Base-by-base conservation (phyloP, 2,113 vertebrate species). In the Malurus elegans region DNA sequence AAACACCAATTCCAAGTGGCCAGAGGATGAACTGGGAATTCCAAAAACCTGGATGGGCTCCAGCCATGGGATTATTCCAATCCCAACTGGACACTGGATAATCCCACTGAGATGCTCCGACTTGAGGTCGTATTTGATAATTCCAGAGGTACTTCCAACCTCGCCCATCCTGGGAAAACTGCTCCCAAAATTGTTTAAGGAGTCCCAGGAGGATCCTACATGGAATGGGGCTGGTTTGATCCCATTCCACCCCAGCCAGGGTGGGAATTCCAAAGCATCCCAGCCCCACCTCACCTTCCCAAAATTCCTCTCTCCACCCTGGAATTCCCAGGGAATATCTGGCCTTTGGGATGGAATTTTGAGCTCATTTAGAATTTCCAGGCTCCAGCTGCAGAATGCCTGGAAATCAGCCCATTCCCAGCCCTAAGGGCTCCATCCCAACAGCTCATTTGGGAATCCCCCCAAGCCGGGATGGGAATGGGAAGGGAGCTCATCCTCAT, bases 121-220 rank as follows among this genome's bases (percentile, higher is more conserved):
- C 6, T 13, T 31, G n/a, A 23, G 31, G 31, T 10, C 24, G 66
- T 66, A 20, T 53, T 32, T 1, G 23, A 18, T 6, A 23, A 67
- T 58, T 81, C 53, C 78, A 25, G n/a, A 47, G 21, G 34, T 1
- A 0, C 28, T 64, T 83, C 45, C 76, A 25, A 12, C 23, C 23
- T 28, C 10, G 4, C 4, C 60, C 26, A 28, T 12, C 25, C 57
- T 0, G 1, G 51, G 18, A 90, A 54, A 5, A 7, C 25, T 16
- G 25, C 7, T 51, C 20, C 36, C 8, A 6, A 8, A 4, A 28
- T 8, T 1, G 1, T 3, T 36, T 5, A 6, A 2, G 3, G 1
- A 1, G 1, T 3, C 36, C 19, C 18, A 17, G 36, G 23, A 60
- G 17, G 14, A 4, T 42, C 36, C 57, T 8, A 8, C 16, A 2